phyloP scores from a whole-genome alignment of 2,888 invertebrate genomes.

The Ophion ventricosus region DNA sequence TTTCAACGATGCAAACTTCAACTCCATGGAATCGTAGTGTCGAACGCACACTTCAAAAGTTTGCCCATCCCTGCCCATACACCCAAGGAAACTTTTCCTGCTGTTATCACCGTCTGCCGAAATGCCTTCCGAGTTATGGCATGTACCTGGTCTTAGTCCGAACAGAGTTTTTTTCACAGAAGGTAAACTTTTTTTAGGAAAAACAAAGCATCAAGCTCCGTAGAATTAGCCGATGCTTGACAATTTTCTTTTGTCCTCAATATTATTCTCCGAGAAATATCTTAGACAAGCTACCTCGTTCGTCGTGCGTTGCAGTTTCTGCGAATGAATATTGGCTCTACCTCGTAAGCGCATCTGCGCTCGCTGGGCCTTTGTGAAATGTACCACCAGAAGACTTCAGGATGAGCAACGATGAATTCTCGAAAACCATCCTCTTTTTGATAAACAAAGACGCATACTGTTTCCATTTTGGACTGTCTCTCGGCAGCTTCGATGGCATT shows the following conservation, averaged over 20 bases:
- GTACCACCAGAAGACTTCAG: constrained; percentile 83
- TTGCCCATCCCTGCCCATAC: too few relatives aligned
- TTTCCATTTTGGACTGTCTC: constrained; percentile 63
- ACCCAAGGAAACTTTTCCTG: too few relatives aligned
- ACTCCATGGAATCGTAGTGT: too few relatives aligned
- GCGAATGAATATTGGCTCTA: constrained; percentile 56
- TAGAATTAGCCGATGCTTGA: too few relatives aligned
- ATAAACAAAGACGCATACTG: constrained; percentile 82
- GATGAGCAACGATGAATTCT: constrained; percentile 83
- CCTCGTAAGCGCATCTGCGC: constrained; percentile 83
- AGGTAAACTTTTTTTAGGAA: too few relatives aligned
- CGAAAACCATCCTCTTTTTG: constrained; percentile 80
- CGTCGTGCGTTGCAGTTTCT: too few relatives aligned
- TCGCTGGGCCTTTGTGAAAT: constrained; percentile 72
- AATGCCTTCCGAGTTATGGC: background rate
- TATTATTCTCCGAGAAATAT: background rate
- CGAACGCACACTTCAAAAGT: too few relatives aligned
- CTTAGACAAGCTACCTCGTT: background rate
- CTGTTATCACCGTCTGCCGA: too few relatives aligned
- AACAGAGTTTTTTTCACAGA: background rate
- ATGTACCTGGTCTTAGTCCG: background rate
- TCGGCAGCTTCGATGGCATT: constrained; percentile 79
- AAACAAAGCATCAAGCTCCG: too few relatives aligned
- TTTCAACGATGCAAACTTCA: too few relatives aligned
- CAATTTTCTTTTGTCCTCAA: background rate